phyloP scores from a whole-genome alignment of 2,113 vertebrate species.

The Pachycephala philippinensis region DNA sequence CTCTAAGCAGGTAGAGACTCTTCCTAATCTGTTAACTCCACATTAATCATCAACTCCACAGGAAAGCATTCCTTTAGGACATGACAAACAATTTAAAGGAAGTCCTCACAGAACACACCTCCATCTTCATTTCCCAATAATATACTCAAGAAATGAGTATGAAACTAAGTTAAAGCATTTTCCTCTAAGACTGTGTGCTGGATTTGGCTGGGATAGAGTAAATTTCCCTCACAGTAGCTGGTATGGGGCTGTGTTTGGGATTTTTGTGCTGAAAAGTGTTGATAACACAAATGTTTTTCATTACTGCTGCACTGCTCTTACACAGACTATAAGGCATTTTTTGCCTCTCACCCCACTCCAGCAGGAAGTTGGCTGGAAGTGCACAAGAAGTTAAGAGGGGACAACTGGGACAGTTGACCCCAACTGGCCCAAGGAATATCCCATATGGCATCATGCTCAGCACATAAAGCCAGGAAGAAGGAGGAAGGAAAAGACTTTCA shows the following conservation, averaged over 20 bases:
- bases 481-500: neutral
- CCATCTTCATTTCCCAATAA: neutral
- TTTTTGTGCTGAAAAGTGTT: neutral
- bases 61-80: neutral
- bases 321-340: neutral
- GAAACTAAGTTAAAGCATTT: neutral
- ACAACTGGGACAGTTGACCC: neutral
- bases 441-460: neutral
- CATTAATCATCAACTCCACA: neutral
- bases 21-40: neutral
- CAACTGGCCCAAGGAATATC: neutral
- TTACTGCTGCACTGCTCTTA: neutral
- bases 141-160: neutral
- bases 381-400: neutral
- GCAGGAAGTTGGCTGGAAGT: neutral
- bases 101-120: neutral
- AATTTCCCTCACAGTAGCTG: neutral
- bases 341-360: neutral
- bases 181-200: neutral
- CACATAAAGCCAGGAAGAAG: neutral
- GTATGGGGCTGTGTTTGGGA: neutral
- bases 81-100: neutral
- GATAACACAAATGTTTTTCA: neutral
- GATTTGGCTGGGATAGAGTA: neutral
- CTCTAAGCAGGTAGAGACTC: neutral